A percentile compares a stretch with the other conserved stretches of the same genome.
These are phyloP conservation scores for Drosophila kanapiae DNA, from an alignment of 1,140 invertebrate species.

Conservation along the genomic window DNA sequence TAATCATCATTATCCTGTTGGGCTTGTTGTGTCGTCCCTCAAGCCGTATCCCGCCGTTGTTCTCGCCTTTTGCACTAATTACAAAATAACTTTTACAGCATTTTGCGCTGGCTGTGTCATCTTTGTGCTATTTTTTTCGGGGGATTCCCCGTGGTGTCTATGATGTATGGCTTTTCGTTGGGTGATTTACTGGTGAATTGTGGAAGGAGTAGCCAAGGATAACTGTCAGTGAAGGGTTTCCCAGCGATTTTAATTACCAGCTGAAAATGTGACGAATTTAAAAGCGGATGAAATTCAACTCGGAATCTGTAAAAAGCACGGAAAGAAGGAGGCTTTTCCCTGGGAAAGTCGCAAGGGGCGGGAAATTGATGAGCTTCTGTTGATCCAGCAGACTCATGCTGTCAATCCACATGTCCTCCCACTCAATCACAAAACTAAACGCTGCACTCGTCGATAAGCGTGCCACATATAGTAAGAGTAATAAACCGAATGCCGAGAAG, in stretches of 20 bases:
- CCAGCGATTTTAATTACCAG: constrained; percentile 66
- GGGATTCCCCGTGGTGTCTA: constrained; percentile 72
- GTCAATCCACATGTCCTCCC: constrained; percentile 84
- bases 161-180: constrained; percentile 78
- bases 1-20: constrained; percentile 56
- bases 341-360: background rate
- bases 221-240: constrained; percentile 67
- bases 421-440: constrained; percentile 83
- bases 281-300: constrained; percentile 30
- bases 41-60: constrained; percentile 36
- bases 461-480: constrained; percentile 58
- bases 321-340: constrained; percentile 1
- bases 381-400: constrained; percentile 82
- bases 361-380: constrained; percentile 54
- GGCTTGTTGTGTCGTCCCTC: constrained; percentile 30
- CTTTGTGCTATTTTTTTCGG: constrained; percentile 43
- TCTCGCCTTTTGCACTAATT: constrained; percentile 69
- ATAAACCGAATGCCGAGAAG: constrained; percentile 41
- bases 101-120: constrained; percentile 53
- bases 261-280: constrained; percentile 47
- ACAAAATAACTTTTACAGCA: constrained; percentile 77
- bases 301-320: constrained; percentile 14
- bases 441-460: constrained; percentile 75
- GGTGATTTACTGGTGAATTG: constrained; percentile 46
- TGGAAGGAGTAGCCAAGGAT: constrained; percentile 36